Conservation (phyloP, 2,797 vertebrate genomes). For the Acomys russatus region DNA sequence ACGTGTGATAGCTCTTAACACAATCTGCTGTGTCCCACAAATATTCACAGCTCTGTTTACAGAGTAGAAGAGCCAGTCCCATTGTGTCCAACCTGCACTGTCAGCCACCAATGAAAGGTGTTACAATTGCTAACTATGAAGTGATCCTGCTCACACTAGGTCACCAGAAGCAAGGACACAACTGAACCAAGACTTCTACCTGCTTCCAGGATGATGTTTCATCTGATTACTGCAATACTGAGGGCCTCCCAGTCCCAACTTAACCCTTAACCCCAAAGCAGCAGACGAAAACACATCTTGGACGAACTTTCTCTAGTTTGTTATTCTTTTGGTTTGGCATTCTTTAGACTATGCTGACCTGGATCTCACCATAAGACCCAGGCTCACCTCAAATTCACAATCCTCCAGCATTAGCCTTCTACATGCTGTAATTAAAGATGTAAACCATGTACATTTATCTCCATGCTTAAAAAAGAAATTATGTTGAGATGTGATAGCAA, state of each 20-base stretch:
- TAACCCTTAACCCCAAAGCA: slow-evolving; percentile 59
- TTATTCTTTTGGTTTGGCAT: not conserved
- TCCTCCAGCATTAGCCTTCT: not conserved
- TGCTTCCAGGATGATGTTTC: slow-evolving; percentile 46
- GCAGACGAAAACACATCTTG: slow-evolving; percentile 40
- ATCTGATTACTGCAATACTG: slow-evolving; percentile 27
- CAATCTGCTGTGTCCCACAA: not conserved
- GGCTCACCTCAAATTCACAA: not conserved
- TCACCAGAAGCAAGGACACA: slow-evolving; percentile 1
- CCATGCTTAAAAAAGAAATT: slow-evolving; percentile 29
- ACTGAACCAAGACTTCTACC: not conserved
- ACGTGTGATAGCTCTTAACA: slow-evolving; percentile 36
- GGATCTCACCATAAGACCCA: not conserved
- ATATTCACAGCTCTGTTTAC: not conserved
- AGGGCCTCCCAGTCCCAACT: slow-evolving; percentile 29
- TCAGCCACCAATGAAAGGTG: slow-evolving; percentile 49
- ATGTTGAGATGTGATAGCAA: not conserved
- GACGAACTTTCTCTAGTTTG: not conserved
- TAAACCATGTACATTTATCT: not conserved
- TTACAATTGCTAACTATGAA: slow-evolving; percentile 34
- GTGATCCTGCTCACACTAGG: not conserved
- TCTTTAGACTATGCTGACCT: not conserved
- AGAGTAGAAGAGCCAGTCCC: not conserved
- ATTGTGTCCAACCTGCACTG: slow-evolving; percentile 46
- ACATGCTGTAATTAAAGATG: not conserved